These are phyloP conservation scores for Teleogryllus occipitalis DNA, from an alignment of 1,140 invertebrate genomes.

Conservation along the genomic window DNA sequence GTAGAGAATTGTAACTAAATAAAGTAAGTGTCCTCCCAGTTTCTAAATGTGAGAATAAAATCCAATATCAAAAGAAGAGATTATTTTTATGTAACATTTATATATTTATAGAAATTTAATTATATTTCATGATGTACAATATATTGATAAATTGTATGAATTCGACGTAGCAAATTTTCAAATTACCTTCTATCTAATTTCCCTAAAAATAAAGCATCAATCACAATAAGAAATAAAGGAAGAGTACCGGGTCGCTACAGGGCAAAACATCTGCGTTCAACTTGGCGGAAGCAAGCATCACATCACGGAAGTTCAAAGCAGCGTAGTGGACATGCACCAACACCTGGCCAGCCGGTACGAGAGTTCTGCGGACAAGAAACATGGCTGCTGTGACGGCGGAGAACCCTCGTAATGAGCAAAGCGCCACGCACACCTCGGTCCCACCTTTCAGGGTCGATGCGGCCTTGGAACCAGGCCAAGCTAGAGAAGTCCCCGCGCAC, in stretches of 20 bases:
- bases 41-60: too few species aligned
- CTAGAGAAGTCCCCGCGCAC: slow-evolving; percentile 82
- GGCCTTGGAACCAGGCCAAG: slow-evolving; percentile 71
- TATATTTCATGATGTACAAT: neutral
- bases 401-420: too few species aligned
- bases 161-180: neutral
- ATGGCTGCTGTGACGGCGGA: neutral
- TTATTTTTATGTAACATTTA: too few species aligned
- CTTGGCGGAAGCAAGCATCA: slow-evolving; percentile 69
- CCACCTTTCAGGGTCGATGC: slow-evolving; percentile 29
- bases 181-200: neutral
- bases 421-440: too few species aligned
- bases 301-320: slow-evolving; percentile 66
- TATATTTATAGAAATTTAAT: too few species aligned
- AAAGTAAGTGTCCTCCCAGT: too few species aligned
- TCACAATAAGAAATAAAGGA: neutral
- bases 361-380: neutral
- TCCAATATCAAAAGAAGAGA: too few species aligned
- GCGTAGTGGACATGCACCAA: slow-evolving; percentile 47
- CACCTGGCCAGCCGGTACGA: neutral
- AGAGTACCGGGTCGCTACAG: neutral
- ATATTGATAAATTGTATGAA: neutral
- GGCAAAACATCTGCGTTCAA: slow-evolving; percentile 52
- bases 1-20: too few species aligned
- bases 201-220: neutral